A percentile compares a stretch with the other conserved stretches of the same genome.
Conservation (phyloP, 2,113 vertebrate species). For the Channa maculata region DNA sequence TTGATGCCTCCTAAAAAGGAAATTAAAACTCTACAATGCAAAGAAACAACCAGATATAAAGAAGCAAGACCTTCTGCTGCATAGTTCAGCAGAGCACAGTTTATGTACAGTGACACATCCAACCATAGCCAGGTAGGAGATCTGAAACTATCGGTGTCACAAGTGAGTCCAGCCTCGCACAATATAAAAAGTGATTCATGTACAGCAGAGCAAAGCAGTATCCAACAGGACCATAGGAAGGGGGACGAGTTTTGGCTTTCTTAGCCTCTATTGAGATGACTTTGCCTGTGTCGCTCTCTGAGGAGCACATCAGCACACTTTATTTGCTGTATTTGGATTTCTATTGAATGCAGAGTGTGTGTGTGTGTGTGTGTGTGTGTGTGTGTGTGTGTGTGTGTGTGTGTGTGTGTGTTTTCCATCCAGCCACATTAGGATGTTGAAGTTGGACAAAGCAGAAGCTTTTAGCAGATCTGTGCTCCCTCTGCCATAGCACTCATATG, state of each 20-base stretch:
- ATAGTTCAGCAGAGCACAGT: no score
- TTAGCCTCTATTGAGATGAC: slow-evolving; percentile 11
- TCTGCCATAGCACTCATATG: slow-evolving; percentile 9
- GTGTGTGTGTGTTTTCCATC: slow-evolving; percentile 1
- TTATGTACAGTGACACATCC: background rate
- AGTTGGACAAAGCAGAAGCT: slow-evolving; percentile 29
- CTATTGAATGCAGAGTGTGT: background rate
- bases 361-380: background rate
- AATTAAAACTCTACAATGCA: no score
- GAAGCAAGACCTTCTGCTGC: no score
- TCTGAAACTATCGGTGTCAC: background rate
- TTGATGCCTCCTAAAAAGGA: no score
- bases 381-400: background rate
- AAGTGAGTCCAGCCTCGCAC: background rate
- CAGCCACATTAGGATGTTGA: slow-evolving; percentile 26
- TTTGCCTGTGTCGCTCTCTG: slow-evolving; percentile 2
- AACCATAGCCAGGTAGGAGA: background rate
- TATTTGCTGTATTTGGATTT: slow-evolving; percentile 38
- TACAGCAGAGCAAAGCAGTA: background rate
- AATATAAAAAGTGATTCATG: background rate
- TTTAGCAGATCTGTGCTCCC: slow-evolving; percentile 34
- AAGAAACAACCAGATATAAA: no score
- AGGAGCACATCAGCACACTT: slow-evolving; percentile 33
- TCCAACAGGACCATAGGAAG: slow-evolving; percentile 4
- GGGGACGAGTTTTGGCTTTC: slow-evolving; percentile 7